These are phyloP conservation scores for Archilochus colubris DNA, from an alignment of 2,113 vertebrate species.

Conservation along the genomic window DNA sequence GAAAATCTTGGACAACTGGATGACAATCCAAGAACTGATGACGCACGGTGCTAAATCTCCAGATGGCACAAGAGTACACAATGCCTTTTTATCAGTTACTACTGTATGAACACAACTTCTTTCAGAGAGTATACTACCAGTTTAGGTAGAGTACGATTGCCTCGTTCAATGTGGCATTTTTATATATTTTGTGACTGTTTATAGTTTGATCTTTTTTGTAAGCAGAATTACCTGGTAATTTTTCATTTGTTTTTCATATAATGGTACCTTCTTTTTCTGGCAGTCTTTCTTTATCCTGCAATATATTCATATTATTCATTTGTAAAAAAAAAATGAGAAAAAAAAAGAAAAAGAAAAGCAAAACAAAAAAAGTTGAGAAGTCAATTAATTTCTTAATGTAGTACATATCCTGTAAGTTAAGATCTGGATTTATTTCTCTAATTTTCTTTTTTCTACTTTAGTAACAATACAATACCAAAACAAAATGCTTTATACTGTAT, in stretches of 20 bases:
- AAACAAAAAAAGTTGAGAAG: constrained; percentile 55
- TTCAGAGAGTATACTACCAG: constrained; percentile 83
- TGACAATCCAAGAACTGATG: constrained; percentile 99
- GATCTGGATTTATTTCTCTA: constrained; percentile 78
- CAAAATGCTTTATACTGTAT: constrained; percentile 73
- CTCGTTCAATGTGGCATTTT: constrained; percentile 99
- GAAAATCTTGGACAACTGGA: constrained; percentile 99
- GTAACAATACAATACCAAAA: constrained; percentile 77
- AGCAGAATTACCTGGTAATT: constrained; percentile 80
- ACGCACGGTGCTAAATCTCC: constrained; percentile 94
- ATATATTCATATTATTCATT: constrained; percentile 77
- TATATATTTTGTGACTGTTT: constrained; percentile 98
- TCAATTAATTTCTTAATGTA: constrained; percentile 74
- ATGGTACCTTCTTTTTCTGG: constrained; percentile 71
- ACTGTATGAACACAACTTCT: constrained; percentile 84
- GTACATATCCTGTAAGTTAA: constrained; percentile 73
- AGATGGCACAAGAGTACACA: constrained; percentile 90
- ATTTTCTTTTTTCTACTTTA: constrained; percentile 81
- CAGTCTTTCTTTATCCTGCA: constrained; percentile 74
- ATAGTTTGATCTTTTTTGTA: constrained; percentile 92
- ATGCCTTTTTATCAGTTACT: constrained; percentile 98
- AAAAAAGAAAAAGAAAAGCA: constrained; percentile 20
- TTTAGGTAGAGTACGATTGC: constrained; percentile 93
- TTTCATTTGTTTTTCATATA: constrained; percentile 80
- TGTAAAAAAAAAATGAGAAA: constrained; percentile 59